A percentile compares a stretch with the other conserved stretches of the same genome.
These are phyloP conservation scores for Lipotes vexillifer DNA, from an alignment of 2,113 vertebrate genomes.

Conservation along the genomic window DNA sequence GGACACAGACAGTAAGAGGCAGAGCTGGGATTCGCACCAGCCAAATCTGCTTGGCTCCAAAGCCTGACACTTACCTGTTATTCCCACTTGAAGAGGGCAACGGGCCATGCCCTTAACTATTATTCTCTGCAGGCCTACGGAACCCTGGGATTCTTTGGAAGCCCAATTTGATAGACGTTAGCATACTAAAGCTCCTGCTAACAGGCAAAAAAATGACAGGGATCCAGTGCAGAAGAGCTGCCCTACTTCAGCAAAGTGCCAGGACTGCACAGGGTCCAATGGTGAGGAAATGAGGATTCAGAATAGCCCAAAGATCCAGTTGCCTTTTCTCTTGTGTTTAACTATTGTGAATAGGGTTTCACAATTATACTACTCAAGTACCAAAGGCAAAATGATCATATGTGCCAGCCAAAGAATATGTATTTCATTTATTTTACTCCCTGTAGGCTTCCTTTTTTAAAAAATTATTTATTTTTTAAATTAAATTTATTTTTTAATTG, in stretches of 20 bases:
- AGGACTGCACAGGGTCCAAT: neutral
- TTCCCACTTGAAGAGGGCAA: neutral
- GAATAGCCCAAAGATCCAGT: neutral
- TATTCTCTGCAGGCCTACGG: neutral
- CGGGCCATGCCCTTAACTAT: neutral
- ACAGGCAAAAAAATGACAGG: neutral
- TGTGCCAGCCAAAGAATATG: neutral
- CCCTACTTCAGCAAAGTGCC: neutral
- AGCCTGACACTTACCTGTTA: neutral
- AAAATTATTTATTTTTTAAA: neutral
- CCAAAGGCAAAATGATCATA: neutral
- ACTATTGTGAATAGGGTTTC: neutral
- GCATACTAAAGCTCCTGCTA: neutral
- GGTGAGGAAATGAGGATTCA: neutral
- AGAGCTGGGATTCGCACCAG: neutral
- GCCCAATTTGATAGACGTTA: neutral
- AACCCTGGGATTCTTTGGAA: neutral
- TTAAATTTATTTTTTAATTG: neutral
- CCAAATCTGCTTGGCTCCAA: neutral
- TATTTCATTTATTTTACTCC: neutral
- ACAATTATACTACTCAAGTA: neutral
- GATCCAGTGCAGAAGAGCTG: neutral
- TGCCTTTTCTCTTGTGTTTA: neutral
- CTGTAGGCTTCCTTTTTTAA: neutral
- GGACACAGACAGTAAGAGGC: neutral